Conservation (phyloP, 2,113 vertebrate species). For the Eolophus roseicapilla region DNA sequence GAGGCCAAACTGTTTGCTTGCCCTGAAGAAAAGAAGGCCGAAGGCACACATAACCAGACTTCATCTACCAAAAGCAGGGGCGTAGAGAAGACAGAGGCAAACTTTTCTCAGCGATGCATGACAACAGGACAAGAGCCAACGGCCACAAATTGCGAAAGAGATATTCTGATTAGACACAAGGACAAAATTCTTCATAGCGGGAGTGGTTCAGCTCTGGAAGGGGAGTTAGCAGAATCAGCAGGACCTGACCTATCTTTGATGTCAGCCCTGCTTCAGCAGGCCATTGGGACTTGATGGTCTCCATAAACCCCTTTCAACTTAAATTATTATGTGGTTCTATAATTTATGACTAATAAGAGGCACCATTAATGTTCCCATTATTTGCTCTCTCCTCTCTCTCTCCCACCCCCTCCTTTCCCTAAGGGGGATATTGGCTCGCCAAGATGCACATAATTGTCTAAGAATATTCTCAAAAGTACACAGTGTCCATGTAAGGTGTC, state of each 20-base stretch:
- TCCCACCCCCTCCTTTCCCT: constrained; percentile 41
- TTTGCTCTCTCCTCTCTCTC: neutral
- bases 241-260: neutral
- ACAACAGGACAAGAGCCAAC: neutral
- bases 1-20: neutral
- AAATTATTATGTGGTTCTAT: constrained; percentile 38
- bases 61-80: neutral
- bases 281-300: neutral
- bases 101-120: neutral
- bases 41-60: neutral
- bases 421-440: neutral
- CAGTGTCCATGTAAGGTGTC: constrained; percentile 45
- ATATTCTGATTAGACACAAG: neutral
- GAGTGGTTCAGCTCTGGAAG: neutral
- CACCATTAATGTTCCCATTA: constrained; percentile 19
- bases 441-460: neutral
- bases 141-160: neutral
- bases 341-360: constrained; percentile 45
- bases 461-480: constrained; percentile 31
- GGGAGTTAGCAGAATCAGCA: neutral
- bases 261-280: neutral
- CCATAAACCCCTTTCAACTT: neutral
- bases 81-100: neutral
- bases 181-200: neutral
- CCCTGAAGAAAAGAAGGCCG: neutral